Base-by-base conservation (phyloP, 2,797 vertebrate species). In the Eulemur coronatus region DNA sequence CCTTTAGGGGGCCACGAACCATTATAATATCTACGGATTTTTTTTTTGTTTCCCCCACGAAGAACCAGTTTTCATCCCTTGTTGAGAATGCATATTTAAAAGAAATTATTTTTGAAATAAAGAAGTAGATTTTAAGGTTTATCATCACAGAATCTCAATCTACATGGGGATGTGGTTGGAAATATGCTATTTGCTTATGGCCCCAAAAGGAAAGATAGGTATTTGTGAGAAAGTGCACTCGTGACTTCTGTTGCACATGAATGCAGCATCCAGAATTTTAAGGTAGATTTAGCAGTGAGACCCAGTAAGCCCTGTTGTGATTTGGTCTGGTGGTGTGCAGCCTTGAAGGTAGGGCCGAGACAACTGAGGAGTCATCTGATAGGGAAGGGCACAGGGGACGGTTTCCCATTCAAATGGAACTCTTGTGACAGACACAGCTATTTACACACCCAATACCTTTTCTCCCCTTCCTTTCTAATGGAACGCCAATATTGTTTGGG, bases 71-170 rank as follows among this genome's bases (percentile, higher is more conserved):
- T 92, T 48, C n/a, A 85, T 48, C 17, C 30, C 18, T 11, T 87
- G 30, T 46, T 57, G 63, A 94, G 4, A 96, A 90, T 87, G 35
- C 38, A 33, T 81, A 81, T 70, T 48, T 94, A 33, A 38, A 61
- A 73, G 41, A 38, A 95, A 52, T 97, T 84, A 41, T 61, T 84
- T 97, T 95, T 94, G 30, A 94, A 89, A 73, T 93, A 78, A 96
- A 81, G 65, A 73, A 41, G 30, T 81, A 41, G 35, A 70, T 67
- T 85, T 90, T 92, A 65, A 93, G 48, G 35, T 61, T 88, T 84
- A 46, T 57, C 13, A 22, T 90, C 10, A 55, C 4, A 86, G 48
- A 73, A 69, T 79, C 57, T 46, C 43, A n/a, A 1, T 61, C 50
- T 41, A 33, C 26, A 12, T 48, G 18, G 35, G 14, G 33, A 12